These are phyloP conservation scores for Thera britannica DNA, from an alignment of 2,888 invertebrate species.

Conservation along the genomic window DNA sequence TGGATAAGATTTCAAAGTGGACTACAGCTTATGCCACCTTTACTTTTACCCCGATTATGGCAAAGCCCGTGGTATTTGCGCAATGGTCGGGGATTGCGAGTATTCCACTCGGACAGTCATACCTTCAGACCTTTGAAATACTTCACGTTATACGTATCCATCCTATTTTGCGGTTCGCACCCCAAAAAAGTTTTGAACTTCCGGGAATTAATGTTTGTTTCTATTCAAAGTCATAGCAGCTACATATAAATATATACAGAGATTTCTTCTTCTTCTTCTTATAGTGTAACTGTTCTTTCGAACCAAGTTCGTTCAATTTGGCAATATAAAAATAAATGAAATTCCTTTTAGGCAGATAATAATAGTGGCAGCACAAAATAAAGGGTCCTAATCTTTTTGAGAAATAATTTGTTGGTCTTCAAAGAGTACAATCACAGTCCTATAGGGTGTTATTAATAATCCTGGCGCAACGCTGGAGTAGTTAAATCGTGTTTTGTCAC, in stretches of 20 bases:
- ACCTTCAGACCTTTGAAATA: constrained; percentile 15
- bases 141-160: neutral
- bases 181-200: neutral
- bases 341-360: constrained; percentile 26
- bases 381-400: constrained; percentile 54
- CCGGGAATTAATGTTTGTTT: neutral
- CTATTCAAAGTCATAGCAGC: neutral
- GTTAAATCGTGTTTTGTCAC: too few species aligned
- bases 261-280: too few species aligned
- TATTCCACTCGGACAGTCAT: constrained; percentile 11
- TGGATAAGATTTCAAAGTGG: too few species aligned
- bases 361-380: constrained; percentile 38
- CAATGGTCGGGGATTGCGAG: constrained; percentile 2
- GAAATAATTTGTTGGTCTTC: constrained; percentile 54
- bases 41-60: neutral
- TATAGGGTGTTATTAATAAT: too few species aligned
- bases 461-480: too few species aligned
- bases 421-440: constrained; percentile 48
- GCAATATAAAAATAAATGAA: constrained; percentile 30
- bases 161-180: neutral
- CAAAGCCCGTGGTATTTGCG: constrained; percentile 4
- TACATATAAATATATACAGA: neutral
- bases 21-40: neutral
- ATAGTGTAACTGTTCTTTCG: too few species aligned
- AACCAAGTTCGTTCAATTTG: too few species aligned